Evolutionary conservation across 1,140 invertebrate genomes (phyloP).

Genomic region (Drosophila trapezifrons): DNA sequence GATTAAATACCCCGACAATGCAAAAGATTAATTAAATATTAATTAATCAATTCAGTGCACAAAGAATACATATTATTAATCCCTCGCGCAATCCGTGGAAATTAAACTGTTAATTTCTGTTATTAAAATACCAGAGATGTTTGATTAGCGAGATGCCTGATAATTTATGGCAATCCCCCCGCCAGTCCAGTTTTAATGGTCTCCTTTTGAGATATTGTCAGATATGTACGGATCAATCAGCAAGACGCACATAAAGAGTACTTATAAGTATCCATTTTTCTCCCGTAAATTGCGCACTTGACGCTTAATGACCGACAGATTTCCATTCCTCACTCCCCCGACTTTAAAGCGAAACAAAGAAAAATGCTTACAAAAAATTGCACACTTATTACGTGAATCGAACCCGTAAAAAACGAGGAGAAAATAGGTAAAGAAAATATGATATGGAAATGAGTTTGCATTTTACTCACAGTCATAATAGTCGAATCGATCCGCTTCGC

Average conservation of each 20-base stretch:
- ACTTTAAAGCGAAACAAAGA: slow-evolving; percentile 5
- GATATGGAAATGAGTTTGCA: slow-evolving; percentile 47
- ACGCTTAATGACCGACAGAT: slow-evolving; percentile 13
- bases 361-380: slow-evolving; percentile 8
- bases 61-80: slow-evolving; percentile 6
- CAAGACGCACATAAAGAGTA: not conserved
- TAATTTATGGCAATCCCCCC: not conserved
- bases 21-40: slow-evolving; percentile 1
- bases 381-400: not conserved
- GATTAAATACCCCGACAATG: not conserved
- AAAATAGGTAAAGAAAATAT: slow-evolving; percentile 25
- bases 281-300: slow-evolving; percentile 12
- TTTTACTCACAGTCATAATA: slow-evolving; percentile 83
- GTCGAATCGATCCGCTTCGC: slow-evolving; percentile 79
- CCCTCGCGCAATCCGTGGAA: not conserved
- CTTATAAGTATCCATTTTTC: slow-evolving; percentile 3
- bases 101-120: not conserved
- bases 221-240: not conserved
- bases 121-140: not conserved
- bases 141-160: not conserved
- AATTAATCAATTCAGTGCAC: slow-evolving; percentile 1
- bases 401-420: not conserved
- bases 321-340: not conserved
- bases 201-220: too few relatives aligned
- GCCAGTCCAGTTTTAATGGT: too few relatives aligned